Percentiles rank a stretch among this genome's conserved stretches.
Evolutionary conservation across 2,797 vertebrate genomes (phyloP).

Genomic region (Sus cebifrons): DNA sequence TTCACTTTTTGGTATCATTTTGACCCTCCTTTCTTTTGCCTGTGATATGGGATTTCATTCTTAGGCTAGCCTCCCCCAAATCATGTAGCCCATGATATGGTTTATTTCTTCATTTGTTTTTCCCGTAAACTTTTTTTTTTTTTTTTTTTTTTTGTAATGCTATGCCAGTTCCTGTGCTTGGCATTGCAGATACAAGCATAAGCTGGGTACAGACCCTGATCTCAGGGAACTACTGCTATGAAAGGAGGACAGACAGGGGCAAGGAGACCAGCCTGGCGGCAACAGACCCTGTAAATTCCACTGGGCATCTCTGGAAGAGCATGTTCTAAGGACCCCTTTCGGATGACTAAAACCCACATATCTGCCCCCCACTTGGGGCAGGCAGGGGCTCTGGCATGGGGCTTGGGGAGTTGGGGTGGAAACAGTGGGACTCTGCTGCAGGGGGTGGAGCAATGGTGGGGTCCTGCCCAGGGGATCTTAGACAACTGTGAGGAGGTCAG

Average conservation of each 20-base stretch:
- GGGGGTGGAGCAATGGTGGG: rapidly evolving
- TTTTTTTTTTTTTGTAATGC: not conserved
- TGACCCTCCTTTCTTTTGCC: not conserved
- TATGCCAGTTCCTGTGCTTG: not conserved
- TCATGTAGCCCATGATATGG: not conserved
- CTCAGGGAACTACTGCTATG: not conserved
- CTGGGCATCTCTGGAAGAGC: not conserved
- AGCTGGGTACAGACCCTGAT: not conserved
- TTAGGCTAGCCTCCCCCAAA: not conserved
- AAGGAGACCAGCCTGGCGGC: not conserved
- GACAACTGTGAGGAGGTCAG: not conserved
- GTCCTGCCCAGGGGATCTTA: not conserved
- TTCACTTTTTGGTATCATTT: constrained; percentile 14
- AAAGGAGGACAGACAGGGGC: not conserved
- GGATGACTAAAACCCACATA: not conserved
- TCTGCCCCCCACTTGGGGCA: not conserved
- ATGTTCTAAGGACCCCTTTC: not conserved
- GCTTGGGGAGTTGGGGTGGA: not conserved
- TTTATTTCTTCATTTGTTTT: constrained; percentile 61
- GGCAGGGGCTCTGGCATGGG: not conserved
- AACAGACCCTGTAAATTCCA: too few species aligned
- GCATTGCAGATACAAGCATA: not conserved
- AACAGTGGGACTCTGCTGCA: not conserved
- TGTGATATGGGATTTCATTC: constrained; percentile 28
- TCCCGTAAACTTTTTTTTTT: not conserved